Evolutionary conservation across 2,113 vertebrate genomes (phyloP), one percentile per base, ranked within the genome.

Genomic region (Seriola aureovittata): DNA sequence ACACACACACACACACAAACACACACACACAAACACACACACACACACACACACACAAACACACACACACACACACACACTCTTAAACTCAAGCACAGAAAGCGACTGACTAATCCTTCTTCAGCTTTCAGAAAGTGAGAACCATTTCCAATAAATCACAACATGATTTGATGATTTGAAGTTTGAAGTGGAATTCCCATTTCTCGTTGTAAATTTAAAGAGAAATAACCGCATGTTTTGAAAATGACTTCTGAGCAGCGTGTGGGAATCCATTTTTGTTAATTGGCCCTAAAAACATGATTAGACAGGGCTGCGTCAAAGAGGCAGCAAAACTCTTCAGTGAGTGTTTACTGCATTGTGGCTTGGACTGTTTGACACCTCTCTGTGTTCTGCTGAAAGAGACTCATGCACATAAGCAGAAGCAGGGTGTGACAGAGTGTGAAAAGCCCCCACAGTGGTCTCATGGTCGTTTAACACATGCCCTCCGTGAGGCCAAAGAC

Each of bases 121-220:
- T 75, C 40, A 36, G 40, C 75, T 88, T 81, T 76, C 68, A 78
- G 57, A 80, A 85, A 80, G 16, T 3, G 38, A 71, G 44, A 80
- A 19, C 81, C 0, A n/a, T 89, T 92, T 93, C 71, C 82, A 84
- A 91, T 92, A 92, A 93, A 90, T 92, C 84, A 88, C 83, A 4
- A 81, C 80, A 46, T 16, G 54, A 25, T 25, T 25, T 25, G 25
- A 44, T 40, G 40, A 62, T 38, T 71, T 52, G 2, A 13, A 79
- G 11, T 16, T 29, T 71, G 34, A 38, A 38, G 67, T 23, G 80
- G 58, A 85, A 64, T 46, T 70, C 75, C 59, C 70, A 32, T 48
- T 70, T 80, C 25, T 77, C 8, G 7, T n/a, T 44, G 14, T 25
- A 74, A 69, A 58, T 71, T 11, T 0, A 5, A 0, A 29, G n/a